These are phyloP conservation scores for Phengaris alcon DNA, from an alignment of 2,888 invertebrate species.

Conservation along the genomic window DNA sequence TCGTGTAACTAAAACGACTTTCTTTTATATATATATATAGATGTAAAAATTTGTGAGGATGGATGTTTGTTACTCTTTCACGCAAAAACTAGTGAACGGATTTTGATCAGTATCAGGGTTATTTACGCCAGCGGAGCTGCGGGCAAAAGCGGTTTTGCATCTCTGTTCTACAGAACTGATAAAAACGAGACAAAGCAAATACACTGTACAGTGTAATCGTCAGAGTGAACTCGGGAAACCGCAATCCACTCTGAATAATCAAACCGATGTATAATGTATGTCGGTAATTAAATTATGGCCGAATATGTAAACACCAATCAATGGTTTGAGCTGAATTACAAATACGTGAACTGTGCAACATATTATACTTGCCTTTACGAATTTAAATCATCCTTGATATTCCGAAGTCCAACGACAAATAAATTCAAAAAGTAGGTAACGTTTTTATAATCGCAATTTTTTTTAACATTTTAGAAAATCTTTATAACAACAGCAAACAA, in stretches of 20 bases:
- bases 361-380: not conserved
- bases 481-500: not conserved
- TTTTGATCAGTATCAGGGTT: too few relatives aligned
- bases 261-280: slow-evolving; percentile 16
- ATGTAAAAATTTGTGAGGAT: too few relatives aligned
- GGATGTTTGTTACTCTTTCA: too few relatives aligned
- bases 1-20: too few relatives aligned
- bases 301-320: slow-evolving; percentile 12
- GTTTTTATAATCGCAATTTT: too few relatives aligned
- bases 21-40: too few relatives aligned
- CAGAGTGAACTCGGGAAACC: slow-evolving; percentile 11
- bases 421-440: too few relatives aligned
- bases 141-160: not conserved
- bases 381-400: too few relatives aligned
- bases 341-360: not conserved
- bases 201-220: slow-evolving; percentile 37
- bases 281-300: slow-evolving; percentile 12
- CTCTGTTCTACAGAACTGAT: not conserved
- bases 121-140: too few relatives aligned
- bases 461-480: too few relatives aligned
- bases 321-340: not conserved
- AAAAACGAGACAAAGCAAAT: slow-evolving; percentile 2
- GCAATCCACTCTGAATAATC: slow-evolving; percentile 21
- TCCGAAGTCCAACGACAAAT: too few relatives aligned
- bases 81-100: too few relatives aligned